Conservation (phyloP, 1,140 invertebrate species). For the Apis mellifera region DNA sequence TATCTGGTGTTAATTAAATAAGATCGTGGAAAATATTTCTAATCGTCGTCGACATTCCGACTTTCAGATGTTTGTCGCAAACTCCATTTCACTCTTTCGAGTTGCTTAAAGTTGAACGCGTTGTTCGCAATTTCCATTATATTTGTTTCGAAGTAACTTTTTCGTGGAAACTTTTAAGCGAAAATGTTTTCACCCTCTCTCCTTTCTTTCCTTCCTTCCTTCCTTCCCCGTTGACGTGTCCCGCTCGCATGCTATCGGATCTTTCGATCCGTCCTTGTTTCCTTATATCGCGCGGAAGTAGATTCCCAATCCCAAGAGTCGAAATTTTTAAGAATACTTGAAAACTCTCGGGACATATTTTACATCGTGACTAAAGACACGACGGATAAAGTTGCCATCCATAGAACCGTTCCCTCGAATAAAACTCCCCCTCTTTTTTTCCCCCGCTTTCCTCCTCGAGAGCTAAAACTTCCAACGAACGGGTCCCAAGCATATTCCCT, state of each 20-base stretch:
- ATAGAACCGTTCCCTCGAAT: not conserved
- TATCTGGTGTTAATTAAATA: not conserved
- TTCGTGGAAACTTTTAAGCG: slow-evolving; percentile 36
- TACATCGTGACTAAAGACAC: not conserved
- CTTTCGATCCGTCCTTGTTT: slow-evolving; percentile 28
- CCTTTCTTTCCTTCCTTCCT: not conserved
- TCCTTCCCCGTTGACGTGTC: not conserved
- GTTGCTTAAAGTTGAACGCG: slow-evolving; percentile 34
- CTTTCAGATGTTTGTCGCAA: slow-evolving; percentile 19
- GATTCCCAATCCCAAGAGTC: not conserved
- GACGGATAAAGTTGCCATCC: not conserved
- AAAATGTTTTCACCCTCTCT: slow-evolving; percentile 39
- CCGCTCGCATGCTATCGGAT: slow-evolving; percentile 19
- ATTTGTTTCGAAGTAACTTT: slow-evolving; percentile 43
- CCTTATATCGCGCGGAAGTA: not conserved
- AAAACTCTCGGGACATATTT: slow-evolving; percentile 36
- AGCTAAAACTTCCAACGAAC: not conserved
- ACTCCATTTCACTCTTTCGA: not conserved
- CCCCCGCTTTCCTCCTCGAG: too few species aligned
- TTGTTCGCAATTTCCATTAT: slow-evolving; percentile 53
- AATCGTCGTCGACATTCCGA: not conserved
- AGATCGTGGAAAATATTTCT: not conserved
- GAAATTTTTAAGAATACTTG: slow-evolving; percentile 26
- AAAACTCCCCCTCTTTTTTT: not conserved
- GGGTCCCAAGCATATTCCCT: slow-evolving; percentile 13